Conservation (phyloP, 2,113 vertebrate genomes). For the Phaethon lepturus region DNA sequence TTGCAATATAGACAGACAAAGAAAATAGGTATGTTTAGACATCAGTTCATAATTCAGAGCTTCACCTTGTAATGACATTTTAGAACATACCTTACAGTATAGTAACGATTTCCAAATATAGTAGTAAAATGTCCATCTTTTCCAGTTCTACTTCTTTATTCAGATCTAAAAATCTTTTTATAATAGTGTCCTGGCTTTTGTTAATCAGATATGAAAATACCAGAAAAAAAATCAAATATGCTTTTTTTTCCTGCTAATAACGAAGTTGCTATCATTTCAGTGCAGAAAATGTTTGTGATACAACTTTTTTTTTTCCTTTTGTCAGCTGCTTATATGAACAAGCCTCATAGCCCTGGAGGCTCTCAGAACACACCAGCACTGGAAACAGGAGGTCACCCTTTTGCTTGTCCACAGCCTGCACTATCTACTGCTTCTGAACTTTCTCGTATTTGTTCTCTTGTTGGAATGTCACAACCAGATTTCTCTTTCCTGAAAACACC, state of each 20-base stretch:
- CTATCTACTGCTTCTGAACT: constrained; percentile 86
- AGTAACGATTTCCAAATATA: not conserved
- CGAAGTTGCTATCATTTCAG: not conserved
- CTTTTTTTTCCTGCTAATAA: not conserved
- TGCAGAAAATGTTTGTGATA: not conserved
- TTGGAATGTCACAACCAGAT: constrained; percentile 91
- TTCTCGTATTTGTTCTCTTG: constrained; percentile 82
- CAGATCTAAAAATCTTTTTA: not conserved
- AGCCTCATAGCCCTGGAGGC: constrained; percentile 66
- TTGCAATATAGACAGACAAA: constrained; percentile 82
- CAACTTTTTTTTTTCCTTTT: not conserved
- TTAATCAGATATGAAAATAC: not conserved
- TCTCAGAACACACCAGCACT: constrained; percentile 61
- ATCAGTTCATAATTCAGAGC: not conserved
- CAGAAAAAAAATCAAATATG: not conserved
- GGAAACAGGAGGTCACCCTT: constrained; percentile 60
- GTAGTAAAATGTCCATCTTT: not conserved
- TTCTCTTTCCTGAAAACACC: constrained; percentile 88
- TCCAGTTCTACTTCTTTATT: not conserved
- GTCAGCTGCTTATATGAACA: constrained; percentile 85
- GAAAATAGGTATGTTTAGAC: constrained; percentile 84
- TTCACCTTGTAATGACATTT: not conserved
- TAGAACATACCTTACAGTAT: not conserved
- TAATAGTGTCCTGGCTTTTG: rapidly evolving
- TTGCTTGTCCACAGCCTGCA: constrained; percentile 66